Conservation (phyloP, 2,888 invertebrate genomes). For the Blera fallax region DNA sequence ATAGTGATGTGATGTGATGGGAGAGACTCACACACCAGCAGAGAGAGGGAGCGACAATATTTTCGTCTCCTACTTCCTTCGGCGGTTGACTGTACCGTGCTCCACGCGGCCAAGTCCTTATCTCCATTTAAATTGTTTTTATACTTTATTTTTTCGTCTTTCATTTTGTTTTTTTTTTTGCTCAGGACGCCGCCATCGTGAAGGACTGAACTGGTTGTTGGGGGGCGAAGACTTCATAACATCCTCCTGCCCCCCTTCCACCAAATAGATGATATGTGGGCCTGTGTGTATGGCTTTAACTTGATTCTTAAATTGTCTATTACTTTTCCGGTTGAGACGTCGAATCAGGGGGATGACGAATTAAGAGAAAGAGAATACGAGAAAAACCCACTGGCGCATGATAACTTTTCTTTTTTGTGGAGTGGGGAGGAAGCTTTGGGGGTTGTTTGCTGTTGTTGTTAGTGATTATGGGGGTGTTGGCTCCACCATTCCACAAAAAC, state of each 20-base stretch:
- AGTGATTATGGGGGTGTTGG: not conserved
- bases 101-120: conserved; percentile 27
- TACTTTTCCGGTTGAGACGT: conserved; percentile 64
- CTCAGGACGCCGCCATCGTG: conserved; percentile 16
- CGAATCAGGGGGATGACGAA: conserved; percentile 43
- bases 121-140: conserved; percentile 69
- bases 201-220: not conserved
- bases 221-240: not conserved
- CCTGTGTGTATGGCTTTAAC: conserved; percentile 51
- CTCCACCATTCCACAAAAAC: conserved; percentile 22
- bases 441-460: conserved; percentile 40
- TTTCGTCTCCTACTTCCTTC: not conserved
- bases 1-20: conserved; percentile 53
- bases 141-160: conserved; percentile 4
- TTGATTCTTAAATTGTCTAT: conserved; percentile 70
- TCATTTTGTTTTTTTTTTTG: not conserved
- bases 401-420: conserved; percentile 8
- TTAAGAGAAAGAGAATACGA: not conserved
- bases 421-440: conserved; percentile 22
- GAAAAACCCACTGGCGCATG: conserved; percentile 32
- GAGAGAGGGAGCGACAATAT: not conserved
- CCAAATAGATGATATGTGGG: conserved; percentile 46
- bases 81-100: not conserved
- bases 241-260: not conserved
- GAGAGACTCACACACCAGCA: not conserved